These are phyloP conservation scores for Clupea harengus DNA, from an alignment of 2,113 vertebrate species.

Conservation along the genomic window DNA sequence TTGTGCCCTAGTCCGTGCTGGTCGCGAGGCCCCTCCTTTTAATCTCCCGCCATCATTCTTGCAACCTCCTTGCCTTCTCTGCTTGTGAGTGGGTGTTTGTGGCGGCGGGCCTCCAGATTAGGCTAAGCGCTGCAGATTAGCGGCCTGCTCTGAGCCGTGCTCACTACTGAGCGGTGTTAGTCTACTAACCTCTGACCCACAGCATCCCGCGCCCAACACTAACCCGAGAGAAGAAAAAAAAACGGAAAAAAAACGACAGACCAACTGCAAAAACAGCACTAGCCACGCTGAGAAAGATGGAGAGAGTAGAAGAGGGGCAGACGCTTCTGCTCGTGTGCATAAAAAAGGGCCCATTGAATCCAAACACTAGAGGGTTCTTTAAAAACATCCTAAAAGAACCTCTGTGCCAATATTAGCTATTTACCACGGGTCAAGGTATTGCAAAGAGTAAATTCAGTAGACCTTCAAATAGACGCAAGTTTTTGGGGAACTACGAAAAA, in stretches of 20 bases:
- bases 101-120: background rate
- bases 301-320: background rate
- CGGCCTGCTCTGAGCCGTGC: slow-evolving; percentile 15
- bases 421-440: background rate
- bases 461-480: background rate
- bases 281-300: background rate
- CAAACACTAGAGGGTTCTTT: background rate
- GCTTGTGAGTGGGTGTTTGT: background rate
- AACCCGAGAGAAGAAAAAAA: background rate
- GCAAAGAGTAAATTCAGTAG: background rate
- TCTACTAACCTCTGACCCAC: slow-evolving; percentile 25
- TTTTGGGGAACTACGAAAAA: background rate
- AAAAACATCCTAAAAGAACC: background rate
- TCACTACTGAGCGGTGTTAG: slow-evolving; percentile 16
- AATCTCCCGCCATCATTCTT: background rate
- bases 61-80: background rate
- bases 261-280: background rate
- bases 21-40: background rate
- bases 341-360: background rate
- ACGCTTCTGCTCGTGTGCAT: background rate
- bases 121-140: slow-evolving; percentile 9
- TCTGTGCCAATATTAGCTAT: background rate
- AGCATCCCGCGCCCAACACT: background rate
- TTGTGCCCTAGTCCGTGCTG: background rate
- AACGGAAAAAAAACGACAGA: background rate